These are phyloP conservation scores for Fissipunctia ypsillon DNA, from an alignment of 2,888 invertebrate species.

Conservation along the genomic window DNA sequence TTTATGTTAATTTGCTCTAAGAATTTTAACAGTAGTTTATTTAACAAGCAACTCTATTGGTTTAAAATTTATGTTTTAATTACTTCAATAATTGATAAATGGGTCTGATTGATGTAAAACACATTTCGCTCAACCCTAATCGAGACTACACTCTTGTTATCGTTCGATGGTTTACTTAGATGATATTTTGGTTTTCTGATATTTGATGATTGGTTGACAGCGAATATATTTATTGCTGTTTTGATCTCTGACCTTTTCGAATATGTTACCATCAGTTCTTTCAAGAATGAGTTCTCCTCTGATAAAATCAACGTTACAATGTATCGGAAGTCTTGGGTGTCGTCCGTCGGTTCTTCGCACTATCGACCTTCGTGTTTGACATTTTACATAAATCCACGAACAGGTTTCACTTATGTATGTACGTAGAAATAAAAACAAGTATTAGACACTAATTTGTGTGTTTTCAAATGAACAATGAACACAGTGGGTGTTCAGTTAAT, in stretches of 20 bases:
- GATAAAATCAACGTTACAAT: slow-evolving; percentile 48
- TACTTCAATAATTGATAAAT: slow-evolving; percentile 8
- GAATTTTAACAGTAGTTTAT: slow-evolving; percentile 52
- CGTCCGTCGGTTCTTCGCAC: slow-evolving; percentile 75
- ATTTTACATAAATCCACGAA: slow-evolving; percentile 78
- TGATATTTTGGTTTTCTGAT: background rate
- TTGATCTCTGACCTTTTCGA: slow-evolving; percentile 32
- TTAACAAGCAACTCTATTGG: slow-evolving; percentile 16
- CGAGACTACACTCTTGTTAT: slow-evolving; percentile 9
- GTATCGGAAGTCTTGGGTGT: slow-evolving; percentile 75
- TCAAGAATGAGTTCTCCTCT: slow-evolving; percentile 22
- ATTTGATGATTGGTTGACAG: background rate
- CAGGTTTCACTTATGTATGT: slow-evolving; percentile 74
- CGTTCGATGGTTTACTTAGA: slow-evolving; percentile 4
- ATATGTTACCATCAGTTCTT: slow-evolving; percentile 28
- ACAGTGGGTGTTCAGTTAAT: slow-evolving; percentile 11
- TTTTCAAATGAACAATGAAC: slow-evolving; percentile 39
- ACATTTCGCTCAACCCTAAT: background rate
- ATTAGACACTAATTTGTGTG: slow-evolving; percentile 58
- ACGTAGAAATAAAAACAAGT: slow-evolving; percentile 62
- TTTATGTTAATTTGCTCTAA: slow-evolving; percentile 75
- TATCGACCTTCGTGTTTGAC: slow-evolving; percentile 80
- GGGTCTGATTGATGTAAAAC: background rate
- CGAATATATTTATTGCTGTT: slow-evolving; percentile 16
- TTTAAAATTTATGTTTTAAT: slow-evolving; percentile 10